Evolutionary conservation across 2,113 vertebrate species (phyloP).

Genomic region (Saimiri boliviensis): DNA sequence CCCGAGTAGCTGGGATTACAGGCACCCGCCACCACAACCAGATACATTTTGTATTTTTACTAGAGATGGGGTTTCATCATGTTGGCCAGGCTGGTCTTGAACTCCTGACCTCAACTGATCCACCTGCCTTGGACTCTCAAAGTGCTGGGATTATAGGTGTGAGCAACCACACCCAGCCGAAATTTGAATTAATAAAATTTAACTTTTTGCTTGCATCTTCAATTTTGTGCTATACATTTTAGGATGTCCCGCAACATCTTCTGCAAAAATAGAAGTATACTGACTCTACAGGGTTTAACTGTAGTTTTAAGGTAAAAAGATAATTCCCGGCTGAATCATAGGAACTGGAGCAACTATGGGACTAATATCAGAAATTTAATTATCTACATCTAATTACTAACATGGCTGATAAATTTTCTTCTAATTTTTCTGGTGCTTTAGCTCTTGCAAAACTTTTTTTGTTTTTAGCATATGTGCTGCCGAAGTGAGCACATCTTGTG

Average conservation of each 20-base stretch:
- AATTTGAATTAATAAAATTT: slow-evolving; percentile 1
- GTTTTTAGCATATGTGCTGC: no score
- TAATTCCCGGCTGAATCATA: slow-evolving; percentile 18
- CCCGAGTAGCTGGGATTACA: no score
- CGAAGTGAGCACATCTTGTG: neutral
- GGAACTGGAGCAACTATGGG: slow-evolving; percentile 53
- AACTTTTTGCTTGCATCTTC: neutral
- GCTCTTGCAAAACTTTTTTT: neutral
- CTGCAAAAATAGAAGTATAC: neutral
- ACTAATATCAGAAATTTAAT: slow-evolving; percentile 57
- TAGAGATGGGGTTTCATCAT: no score
- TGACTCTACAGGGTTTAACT: neutral
- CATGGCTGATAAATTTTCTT: slow-evolving; percentile 47
- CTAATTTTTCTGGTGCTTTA: neutral
- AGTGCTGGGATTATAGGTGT: no score
- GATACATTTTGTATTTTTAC: no score
- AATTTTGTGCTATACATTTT: neutral
- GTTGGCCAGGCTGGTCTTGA: no score
- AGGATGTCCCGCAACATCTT: neutral
- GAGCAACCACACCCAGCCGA: neutral
- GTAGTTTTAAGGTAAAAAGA: slow-evolving; percentile 23
- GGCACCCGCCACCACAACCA: no score
- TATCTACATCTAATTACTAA: slow-evolving; percentile 63
- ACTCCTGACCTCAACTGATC: no score
- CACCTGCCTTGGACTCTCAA: no score